These are phyloP conservation scores for Limenitis camilla DNA, from an alignment of 2,888 invertebrate genomes.

Conservation along the genomic window DNA sequence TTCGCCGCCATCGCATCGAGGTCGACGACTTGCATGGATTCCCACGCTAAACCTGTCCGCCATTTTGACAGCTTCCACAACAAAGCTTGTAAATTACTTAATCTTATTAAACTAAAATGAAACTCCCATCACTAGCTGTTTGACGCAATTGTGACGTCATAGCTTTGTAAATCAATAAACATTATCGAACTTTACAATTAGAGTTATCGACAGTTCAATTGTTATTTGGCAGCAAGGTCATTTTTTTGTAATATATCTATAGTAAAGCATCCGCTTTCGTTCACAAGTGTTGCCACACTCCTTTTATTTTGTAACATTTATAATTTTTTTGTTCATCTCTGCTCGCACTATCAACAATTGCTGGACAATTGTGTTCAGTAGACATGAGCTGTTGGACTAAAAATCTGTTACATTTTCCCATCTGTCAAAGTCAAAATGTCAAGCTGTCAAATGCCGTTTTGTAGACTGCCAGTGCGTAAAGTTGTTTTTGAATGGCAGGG, in stretches of 20 bases:
- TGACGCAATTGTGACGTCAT: too few species aligned
- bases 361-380: conserved; percentile 40
- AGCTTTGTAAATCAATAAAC: too few species aligned
- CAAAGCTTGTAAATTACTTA: too few species aligned
- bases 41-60: conserved; percentile 24
- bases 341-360: conserved; percentile 36
- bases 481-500: conserved; percentile 26
- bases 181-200: too few species aligned
- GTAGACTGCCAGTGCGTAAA: conserved; percentile 39
- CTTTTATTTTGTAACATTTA: conserved; percentile 2
- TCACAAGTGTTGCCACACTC: conserved; percentile 8
- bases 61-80: conserved; percentile 4
- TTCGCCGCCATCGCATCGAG: conserved; percentile 26
- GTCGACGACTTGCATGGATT: conserved; percentile 34
- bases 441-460: background rate
- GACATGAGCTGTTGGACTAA: conserved; percentile 22
- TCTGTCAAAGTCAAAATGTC: conserved; percentile 1
- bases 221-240: too few species aligned
- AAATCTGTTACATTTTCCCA: background rate
- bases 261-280: background rate
- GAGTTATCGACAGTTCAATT: too few species aligned
- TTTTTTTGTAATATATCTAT: too few species aligned
- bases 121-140: background rate
- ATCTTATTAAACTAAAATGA: background rate
- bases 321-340: conserved; percentile 12